Base-by-base conservation (phyloP, 2,888 invertebrate species). In the Caenorhabditis sinica region DNA sequence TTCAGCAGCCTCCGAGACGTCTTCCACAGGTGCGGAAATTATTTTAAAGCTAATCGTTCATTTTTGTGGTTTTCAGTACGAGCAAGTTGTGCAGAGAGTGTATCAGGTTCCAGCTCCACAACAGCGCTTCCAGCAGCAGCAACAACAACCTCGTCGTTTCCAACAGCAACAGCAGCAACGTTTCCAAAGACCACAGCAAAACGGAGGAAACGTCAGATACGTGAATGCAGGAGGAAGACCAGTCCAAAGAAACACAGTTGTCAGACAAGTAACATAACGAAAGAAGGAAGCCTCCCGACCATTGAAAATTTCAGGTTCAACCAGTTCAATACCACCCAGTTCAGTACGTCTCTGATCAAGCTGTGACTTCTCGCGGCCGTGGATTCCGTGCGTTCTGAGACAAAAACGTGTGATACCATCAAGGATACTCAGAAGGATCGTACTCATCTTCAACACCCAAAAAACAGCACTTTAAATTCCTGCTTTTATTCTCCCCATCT, bases 311-410 rank as follows among this genome's bases (percentile, higher is more conserved):
- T 72, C 68, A 73, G 74, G 71, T 72, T 40, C 76, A 76, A 40
- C 75, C 51, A 49, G 51, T 66, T 23, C 40, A 61, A 15, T 83
- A 74, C 40, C 77, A 69, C 28, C 80, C 83, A 60, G 84, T 84
- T 17, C 80, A 79, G 45, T 83, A 83, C 43, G 84, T 84, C 51
- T 72, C 81, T 4, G 81, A 81, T 49, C 60, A 61, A 20, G 72
- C 81, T 63, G 84, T 84, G 13, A 51, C 56, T 1, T 61, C 65
- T 23, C 84, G 84, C 36, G 84, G 84, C 8, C 80, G 84, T 65
- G 83, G 83, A 65, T 83, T 83, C 73, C 66, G 69, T 61, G 66
- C 56, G n/a, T 83, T 17, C n/a, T 83, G 73, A 83, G 9, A n/a
- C 36, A 5, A 3, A 3, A 1, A 56, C 9, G 17, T 36, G 8